phyloP scores from a whole-genome alignment of 1,140 invertebrate species.

The Caerostris extrusa region DNA sequence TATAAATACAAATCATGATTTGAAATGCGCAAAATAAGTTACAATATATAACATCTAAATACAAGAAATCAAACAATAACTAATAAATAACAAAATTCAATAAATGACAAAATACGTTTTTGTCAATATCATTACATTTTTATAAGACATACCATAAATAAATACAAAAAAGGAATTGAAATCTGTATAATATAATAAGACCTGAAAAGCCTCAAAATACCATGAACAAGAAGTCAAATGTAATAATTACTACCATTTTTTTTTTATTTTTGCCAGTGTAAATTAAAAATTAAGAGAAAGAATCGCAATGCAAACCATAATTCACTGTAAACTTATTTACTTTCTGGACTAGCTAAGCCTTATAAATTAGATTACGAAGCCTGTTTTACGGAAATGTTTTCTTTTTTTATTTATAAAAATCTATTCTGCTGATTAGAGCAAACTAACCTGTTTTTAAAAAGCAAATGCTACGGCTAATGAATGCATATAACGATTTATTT shows the following conservation, averaged over 20 bases:
- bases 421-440: not conserved
- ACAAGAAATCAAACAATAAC: too few relatives aligned
- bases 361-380: not conserved
- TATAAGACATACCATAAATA: too few relatives aligned
- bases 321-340: constrained; percentile 24
- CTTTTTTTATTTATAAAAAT: not conserved
- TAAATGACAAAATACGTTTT: too few relatives aligned
- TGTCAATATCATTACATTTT: too few relatives aligned
- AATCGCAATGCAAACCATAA: not conserved
- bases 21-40: too few relatives aligned
- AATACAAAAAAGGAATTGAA: too few relatives aligned
- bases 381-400: not conserved
- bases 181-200: too few relatives aligned
- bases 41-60: too few relatives aligned
- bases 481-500: constrained; percentile 7
- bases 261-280: not conserved
- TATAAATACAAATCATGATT: too few relatives aligned
- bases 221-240: not conserved
- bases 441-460: constrained; percentile 26
- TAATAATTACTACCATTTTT: not conserved
- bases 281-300: constrained; percentile 14
- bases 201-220: too few relatives aligned
- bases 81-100: too few relatives aligned
- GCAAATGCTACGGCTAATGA: constrained; percentile 1
- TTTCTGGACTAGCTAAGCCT: not conserved